These are phyloP conservation scores for Acanthosepion lycidas DNA, from an alignment of 2,888 invertebrate species.

Conservation along the genomic window DNA sequence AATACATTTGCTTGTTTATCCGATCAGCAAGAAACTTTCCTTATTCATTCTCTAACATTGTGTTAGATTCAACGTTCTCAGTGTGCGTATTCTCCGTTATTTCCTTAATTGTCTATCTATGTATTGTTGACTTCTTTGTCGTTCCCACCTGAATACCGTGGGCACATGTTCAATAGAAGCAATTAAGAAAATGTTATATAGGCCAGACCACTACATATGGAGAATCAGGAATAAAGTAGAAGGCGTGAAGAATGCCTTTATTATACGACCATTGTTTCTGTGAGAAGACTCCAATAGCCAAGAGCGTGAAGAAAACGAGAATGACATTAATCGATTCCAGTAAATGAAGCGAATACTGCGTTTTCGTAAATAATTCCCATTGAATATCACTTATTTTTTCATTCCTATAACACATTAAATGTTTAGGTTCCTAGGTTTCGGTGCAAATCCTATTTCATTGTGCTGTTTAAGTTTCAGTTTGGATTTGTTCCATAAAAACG, in stretches of 20 bases:
- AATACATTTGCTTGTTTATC: no score
- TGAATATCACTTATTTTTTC: background rate
- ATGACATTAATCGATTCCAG: background rate
- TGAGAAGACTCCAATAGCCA: background rate
- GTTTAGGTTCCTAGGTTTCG: background rate
- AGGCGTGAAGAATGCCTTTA: background rate
- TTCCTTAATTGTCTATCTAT: background rate
- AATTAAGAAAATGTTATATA: background rate
- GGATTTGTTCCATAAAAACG: no score
- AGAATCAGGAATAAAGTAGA: background rate
- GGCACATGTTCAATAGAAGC: background rate
- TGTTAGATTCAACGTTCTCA: background rate
- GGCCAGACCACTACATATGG: background rate
- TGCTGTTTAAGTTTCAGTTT: background rate
- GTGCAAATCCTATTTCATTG: background rate
- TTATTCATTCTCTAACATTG: fast-evolving
- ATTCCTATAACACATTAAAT: background rate
- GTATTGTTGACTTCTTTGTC: background rate
- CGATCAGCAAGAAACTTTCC: background rate
- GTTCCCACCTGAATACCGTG: background rate
- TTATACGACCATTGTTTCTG: background rate
- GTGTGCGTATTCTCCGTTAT: background rate
- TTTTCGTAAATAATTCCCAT: background rate
- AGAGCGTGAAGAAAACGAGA: background rate
- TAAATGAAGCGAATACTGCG: background rate